Evolutionary conservation across 2,113 vertebrate genomes (phyloP), one percentile per base, ranked within the genome.

Genomic region (Callospermophilus lateralis): DNA sequence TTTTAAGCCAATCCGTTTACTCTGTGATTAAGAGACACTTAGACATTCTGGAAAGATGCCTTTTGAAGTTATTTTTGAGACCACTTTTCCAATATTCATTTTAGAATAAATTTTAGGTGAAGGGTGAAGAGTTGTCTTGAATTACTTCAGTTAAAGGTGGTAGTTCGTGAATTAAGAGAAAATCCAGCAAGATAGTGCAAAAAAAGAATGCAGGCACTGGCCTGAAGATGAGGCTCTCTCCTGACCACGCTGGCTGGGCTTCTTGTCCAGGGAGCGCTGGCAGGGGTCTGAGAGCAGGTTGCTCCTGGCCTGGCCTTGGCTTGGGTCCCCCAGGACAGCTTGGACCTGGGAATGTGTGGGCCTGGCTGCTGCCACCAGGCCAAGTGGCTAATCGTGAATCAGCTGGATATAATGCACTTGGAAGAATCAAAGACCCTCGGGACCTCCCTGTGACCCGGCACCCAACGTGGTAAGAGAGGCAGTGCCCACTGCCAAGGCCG

Each of bases 401-500:
- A 34, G 45, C 39, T 12, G 0, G 78, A 55, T 74, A 16, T 20
- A 12, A 94, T 76, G 74, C 77, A 94, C 45, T 68, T 65, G 77
- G 74, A 96, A 61, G 81, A 74, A 53, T 24, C 55, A 80, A 37
- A 92, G 92, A 84, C 34, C 28, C 79, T 63, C 1, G 0, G 37
- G 81, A 55, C 19, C 12, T 34, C 7, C 32, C 11, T 4, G 94
- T 32, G 78, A 93, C 39, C 24, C 2, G 17, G 34, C 58, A 10
- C 19, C 68, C 0, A 0, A 65, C 20, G 20, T 26, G 90, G 96
- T 97, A 93, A 97, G 97, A 76, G 37, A 63, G 81, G 58, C 88
- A 30, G 79, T 53, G 1, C 0, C 6, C 1, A 0, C 76, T 16
- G 86, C 84, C 78, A 11, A 12, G 0, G 32, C 12, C 6, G 32